phyloP scores from a whole-genome alignment of 1,140 invertebrate species.

The Drosophila insularis region DNA sequence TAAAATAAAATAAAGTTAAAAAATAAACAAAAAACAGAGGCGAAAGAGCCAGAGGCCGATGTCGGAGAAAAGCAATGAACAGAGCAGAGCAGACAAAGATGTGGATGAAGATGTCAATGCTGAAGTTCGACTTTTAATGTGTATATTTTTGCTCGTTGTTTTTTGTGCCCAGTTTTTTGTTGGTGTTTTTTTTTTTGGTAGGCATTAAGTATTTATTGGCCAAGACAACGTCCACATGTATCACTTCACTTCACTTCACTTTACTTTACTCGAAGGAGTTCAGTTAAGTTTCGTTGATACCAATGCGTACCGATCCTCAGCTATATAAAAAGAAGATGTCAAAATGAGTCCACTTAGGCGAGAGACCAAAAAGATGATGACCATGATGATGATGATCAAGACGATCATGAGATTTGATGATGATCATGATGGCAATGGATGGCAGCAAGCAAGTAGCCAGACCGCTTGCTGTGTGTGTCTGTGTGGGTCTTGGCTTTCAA shows the following conservation, averaged over 20 bases:
- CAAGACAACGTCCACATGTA: constrained; percentile 73
- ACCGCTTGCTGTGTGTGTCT: constrained; percentile 63
- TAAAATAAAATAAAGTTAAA: constrained; percentile 2
- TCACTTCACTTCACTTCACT: constrained; percentile 52
- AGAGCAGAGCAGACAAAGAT: constrained; percentile 36
- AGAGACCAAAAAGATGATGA: constrained; percentile 54
- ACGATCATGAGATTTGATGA: constrained; percentile 30
- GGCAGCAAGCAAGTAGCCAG: constrained; percentile 50
- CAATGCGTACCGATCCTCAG: constrained; percentile 19
- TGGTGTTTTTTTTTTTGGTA: constrained; percentile 48
- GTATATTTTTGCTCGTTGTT: constrained; percentile 55
- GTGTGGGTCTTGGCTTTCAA: constrained; percentile 46
- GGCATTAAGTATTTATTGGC: constrained; percentile 79
- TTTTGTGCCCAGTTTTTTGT: not conserved
- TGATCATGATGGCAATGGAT: constrained; percentile 13
- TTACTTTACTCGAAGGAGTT: not conserved
- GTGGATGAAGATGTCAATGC: constrained; percentile 76
- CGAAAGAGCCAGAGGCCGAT: not conserved
- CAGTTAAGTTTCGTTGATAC: constrained; percentile 21
- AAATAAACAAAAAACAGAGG: constrained; percentile 25
- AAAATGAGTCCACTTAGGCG: constrained; percentile 79
- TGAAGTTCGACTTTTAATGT: constrained; percentile 76
- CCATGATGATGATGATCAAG: constrained; percentile 32
- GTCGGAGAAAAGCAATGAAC: not conserved
- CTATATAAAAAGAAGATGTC: constrained; percentile 59